A percentile compares a stretch with the other conserved stretches of the same genome.
phyloP scores from a whole-genome alignment of 92 coral and sea anemone genomes.

The Epizoanthus fatuus region DNA sequence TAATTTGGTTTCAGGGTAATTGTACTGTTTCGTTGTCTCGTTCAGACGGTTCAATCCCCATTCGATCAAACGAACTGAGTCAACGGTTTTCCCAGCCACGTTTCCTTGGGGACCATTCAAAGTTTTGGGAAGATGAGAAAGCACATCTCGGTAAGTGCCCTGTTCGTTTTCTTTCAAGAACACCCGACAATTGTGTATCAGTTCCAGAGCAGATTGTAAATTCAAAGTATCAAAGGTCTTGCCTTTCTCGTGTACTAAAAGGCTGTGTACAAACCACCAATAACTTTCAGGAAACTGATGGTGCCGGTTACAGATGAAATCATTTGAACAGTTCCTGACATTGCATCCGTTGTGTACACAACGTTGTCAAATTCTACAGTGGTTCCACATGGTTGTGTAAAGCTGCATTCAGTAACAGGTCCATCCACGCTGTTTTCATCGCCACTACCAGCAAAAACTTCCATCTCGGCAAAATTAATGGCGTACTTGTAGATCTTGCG shows the following conservation, averaged over 20 bases:
- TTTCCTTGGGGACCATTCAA: conserved; percentile 60
- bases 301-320: conserved; percentile 41
- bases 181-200: conserved; percentile 56
- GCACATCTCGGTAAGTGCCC: conserved; percentile 36
- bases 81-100: conserved; percentile 49
- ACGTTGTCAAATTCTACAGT: conserved; percentile 36
- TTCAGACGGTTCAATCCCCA: conserved; percentile 35
- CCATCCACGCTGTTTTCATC: conserved; percentile 37
- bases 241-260: conserved; percentile 56
- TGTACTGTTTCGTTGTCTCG: conserved; percentile 32
- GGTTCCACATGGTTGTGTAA: conserved; percentile 49
- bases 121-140: conserved; percentile 22
- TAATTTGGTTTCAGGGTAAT: conserved; percentile 40
- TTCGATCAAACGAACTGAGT: conserved; percentile 28
- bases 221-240: conserved; percentile 14
- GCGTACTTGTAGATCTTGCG: conserved; percentile 49
- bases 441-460: conserved; percentile 50
- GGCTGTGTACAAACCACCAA: conserved; percentile 53
- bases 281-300: conserved; percentile 43
- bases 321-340: conserved; percentile 48
- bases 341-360: conserved; percentile 48
- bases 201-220: conserved; percentile 36
- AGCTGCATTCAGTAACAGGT: not conserved
- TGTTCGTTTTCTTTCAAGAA: conserved; percentile 54
- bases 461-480: conserved; percentile 17